Base-by-base conservation (phyloP, 2,113 vertebrate species). In the Crotalus tigris region DNA sequence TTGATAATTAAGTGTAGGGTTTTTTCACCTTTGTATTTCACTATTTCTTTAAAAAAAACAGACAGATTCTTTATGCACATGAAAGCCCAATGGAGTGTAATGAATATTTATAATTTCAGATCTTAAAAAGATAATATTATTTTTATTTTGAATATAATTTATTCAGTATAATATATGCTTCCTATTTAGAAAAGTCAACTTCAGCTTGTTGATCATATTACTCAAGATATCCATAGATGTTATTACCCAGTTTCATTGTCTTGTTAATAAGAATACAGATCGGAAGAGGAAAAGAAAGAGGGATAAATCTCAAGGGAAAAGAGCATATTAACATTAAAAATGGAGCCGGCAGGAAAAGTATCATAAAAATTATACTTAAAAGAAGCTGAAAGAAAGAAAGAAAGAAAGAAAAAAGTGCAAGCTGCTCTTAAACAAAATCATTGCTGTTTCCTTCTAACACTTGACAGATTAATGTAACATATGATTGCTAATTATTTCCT, bases 311-410 rank as follows among this genome's bases (percentile, higher is more conserved):
- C 89, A 13, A 3, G 86, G n/a, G 69, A 86, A 29, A 39, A 19
- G 57, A 87, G 89, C 39, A 19, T 3, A 55, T 59, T 90, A 85
- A 87, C 17, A 17, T 75, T 91, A 75, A 59, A 91, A 93, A 33
- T 33, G 0, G 3, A 88, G n/a, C 2, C 46, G 86, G 24, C 54
- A 61, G 17, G 0, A 81, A 5, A 21, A 0, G 0, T 19, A 91
- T 49, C 57, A 87, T 87, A 90, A 53, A 92, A 55, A 91, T 55
- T 46, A 85, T 92, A 93, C 89, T 87, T 88, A 92, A 51, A 91
- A 49, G 86, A 93, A 92, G 85, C 75, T 92, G 51, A 53, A 3
- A 44, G 15, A 92, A 90, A 91, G 94, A 85, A 92, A 87, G 85
- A 13, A 92, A 87, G 85, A 13, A 4, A 85, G 91, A 90, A 93